Conservation (phyloP, 1,140 invertebrate species). For the Leptinotarsa defecta region DNA sequence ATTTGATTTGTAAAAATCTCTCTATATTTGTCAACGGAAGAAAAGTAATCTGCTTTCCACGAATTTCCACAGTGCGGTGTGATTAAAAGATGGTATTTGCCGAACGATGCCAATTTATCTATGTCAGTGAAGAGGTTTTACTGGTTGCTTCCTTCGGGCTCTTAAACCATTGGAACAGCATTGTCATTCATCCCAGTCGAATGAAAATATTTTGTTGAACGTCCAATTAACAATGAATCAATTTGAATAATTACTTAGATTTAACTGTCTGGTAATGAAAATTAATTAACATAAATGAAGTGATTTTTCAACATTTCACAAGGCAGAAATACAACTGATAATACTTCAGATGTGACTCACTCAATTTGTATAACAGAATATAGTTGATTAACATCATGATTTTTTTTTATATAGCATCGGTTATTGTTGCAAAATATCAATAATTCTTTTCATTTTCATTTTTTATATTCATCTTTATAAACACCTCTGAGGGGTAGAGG, state of each 20-base stretch:
- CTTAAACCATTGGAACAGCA: conserved; percentile 34
- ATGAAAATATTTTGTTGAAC: conserved; percentile 42
- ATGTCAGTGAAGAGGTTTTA: conserved; percentile 40
- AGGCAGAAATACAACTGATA: too few species aligned
- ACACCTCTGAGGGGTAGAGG: too few species aligned
- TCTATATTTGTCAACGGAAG: neutral
- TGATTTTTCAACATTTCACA: neutral
- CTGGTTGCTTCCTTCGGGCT: conserved; percentile 37
- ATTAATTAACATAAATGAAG: neutral
- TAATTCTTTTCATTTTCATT: too few species aligned
- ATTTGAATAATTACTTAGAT: conserved; percentile 23
- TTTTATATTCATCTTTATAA: too few species aligned
- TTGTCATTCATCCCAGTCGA: conserved; percentile 41
- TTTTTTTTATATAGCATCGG: too few species aligned
- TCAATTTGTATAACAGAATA: too few species aligned
- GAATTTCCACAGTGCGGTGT: conserved; percentile 34
- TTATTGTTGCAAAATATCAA: too few species aligned
- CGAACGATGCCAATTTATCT: conserved; percentile 45
- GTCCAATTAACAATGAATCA: conserved; percentile 24
- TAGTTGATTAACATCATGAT: too few species aligned
- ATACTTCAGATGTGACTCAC: too few species aligned
- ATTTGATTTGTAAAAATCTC: too few species aligned
- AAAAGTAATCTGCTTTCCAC: neutral
- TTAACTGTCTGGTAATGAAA: conserved; percentile 7
- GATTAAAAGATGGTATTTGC: conserved; percentile 46